Percentiles rank a stretch among this genome's conserved stretches.
Evolutionary conservation across 2,797 vertebrate genomes (phyloP).

Genomic region (Benthosema pterotum): DNA sequence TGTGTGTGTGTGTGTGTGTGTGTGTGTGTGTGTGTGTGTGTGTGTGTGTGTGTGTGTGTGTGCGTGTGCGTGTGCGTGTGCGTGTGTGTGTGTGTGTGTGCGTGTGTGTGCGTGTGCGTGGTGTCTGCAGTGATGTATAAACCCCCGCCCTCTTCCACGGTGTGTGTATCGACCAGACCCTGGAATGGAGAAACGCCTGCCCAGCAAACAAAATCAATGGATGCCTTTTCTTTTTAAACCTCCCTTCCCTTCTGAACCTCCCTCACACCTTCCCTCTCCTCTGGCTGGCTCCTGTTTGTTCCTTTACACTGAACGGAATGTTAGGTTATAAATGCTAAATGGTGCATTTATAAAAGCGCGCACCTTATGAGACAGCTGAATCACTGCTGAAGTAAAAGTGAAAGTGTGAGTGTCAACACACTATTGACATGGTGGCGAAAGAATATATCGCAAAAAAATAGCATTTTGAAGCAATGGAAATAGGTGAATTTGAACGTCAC

Average conservation of each 20-base stretch:
- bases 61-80: background rate
- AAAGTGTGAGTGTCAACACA: too few relatives aligned
- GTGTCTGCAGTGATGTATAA: slow-evolving; percentile 64
- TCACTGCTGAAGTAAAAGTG: too few relatives aligned
- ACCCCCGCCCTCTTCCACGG: slow-evolving; percentile 35
- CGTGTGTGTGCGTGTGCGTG: slow-evolving; percentile 10
- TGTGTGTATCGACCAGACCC: slow-evolving; percentile 76
- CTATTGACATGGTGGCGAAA: too few relatives aligned
- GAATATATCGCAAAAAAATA: too few relatives aligned
- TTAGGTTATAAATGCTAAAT: slow-evolving; percentile 40
- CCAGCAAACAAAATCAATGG: slow-evolving; percentile 83
- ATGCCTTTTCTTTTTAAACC: slow-evolving; percentile 53
- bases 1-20: slow-evolving; percentile 20
- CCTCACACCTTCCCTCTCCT: slow-evolving; percentile 35
- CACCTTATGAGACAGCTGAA: too few relatives aligned
- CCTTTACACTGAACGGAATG: slow-evolving; percentile 77
- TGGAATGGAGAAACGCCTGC: slow-evolving; percentile 80
- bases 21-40: slow-evolving; percentile 16
- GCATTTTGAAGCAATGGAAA: too few relatives aligned
- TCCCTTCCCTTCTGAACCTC: too few relatives aligned
- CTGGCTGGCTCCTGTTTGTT: slow-evolving; percentile 68
- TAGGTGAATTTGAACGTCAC: too few relatives aligned
- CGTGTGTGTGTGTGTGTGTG: slow-evolving; percentile 13
- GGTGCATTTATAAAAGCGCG: too few relatives aligned
- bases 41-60: slow-evolving; percentile 16